Percentiles rank a stretch among this genome's conserved stretches.
Conservation (phyloP, 2,113 vertebrate species). For the Anseranas semipalmata region DNA sequence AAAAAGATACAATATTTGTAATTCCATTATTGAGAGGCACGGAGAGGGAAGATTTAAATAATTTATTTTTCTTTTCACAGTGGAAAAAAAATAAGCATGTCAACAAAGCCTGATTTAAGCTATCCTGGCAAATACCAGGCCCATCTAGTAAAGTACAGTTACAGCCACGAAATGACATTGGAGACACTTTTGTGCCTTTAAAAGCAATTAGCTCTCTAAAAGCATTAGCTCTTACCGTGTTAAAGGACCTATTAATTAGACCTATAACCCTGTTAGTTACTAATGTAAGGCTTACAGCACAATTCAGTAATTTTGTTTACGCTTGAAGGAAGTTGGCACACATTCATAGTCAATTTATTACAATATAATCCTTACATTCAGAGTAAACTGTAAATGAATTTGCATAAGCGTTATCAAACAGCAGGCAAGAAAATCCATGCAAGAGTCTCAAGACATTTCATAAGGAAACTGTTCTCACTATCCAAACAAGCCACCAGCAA, state of each 20-base stretch:
- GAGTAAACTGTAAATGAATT: not conserved
- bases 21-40: slow-evolving; percentile 43
- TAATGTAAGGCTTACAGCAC: not conserved
- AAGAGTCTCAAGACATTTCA: not conserved
- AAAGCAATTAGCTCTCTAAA: slow-evolving; percentile 31
- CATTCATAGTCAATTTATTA: not conserved
- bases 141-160: not conserved
- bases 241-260: slow-evolving; percentile 6
- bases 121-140: not conserved
- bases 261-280: not conserved
- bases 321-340: not conserved
- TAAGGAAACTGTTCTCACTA: not conserved
- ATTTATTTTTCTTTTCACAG: slow-evolving; percentile 59
- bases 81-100: slow-evolving; percentile 10
- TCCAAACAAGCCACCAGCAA: not conserved
- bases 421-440: not conserved
- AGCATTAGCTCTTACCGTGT: not conserved
- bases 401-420: not conserved
- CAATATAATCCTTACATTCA: not conserved
- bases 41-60: slow-evolving; percentile 60
- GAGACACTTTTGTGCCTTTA: not conserved
- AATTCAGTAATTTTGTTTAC: not conserved
- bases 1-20: slow-evolving; percentile 58
- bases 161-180: not conserved
- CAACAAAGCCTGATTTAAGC: not conserved